Conservation (phyloP, 2,888 invertebrate species). For the Conops quadrifasciatus region DNA sequence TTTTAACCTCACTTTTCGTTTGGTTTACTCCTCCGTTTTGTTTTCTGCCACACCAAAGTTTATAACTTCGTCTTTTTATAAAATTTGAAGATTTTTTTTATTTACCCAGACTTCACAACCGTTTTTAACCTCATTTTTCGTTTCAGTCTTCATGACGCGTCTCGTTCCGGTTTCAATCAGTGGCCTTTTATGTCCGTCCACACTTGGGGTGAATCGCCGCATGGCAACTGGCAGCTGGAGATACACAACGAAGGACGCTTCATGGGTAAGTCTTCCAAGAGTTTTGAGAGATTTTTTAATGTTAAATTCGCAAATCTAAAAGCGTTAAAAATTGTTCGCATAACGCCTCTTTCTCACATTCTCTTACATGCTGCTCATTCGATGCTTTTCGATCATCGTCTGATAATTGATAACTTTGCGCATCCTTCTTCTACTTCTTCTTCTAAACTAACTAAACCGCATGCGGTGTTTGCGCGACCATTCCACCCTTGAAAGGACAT, state of each 20-base stretch:
- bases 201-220: conserved; percentile 96
- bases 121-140: not conserved
- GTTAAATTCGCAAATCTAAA: too few relatives aligned
- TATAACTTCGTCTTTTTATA: too few relatives aligned
- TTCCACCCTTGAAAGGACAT: conserved; percentile 72
- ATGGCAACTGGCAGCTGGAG: conserved; percentile 94
- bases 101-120: not conserved
- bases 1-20: too few relatives aligned
- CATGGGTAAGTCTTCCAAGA: conserved; percentile 75
- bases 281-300: not conserved
- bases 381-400: not conserved
- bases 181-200: conserved; percentile 99
- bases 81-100: not conserved
- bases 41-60: too few relatives aligned
- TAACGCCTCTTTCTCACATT: not conserved
- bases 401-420: conserved; percentile 21
- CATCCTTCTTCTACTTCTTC: not conserved
- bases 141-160: conserved; percentile 76
- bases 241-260: conserved; percentile 93
- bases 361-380: conserved; percentile 5
- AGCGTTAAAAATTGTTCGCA: too few relatives aligned
- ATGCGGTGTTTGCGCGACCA: not conserved
- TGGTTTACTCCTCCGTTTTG: too few relatives aligned
- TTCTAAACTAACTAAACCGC: not conserved
- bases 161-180: conserved; percentile 90